Evolutionary conservation across 2,113 vertebrate genomes (phyloP).

Genomic region (Orycteropus afer): DNA sequence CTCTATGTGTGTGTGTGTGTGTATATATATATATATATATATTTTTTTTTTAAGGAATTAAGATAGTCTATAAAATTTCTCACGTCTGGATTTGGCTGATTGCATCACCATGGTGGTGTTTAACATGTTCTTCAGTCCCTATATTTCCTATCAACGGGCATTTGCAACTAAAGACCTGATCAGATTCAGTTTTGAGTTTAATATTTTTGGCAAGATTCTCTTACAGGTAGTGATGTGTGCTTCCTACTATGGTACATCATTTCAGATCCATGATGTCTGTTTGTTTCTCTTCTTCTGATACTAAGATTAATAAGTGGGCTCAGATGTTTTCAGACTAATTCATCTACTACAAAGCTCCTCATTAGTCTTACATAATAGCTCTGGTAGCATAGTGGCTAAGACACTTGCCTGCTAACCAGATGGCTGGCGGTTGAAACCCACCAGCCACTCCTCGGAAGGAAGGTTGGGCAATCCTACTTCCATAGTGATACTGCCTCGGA

Average conservation of each 20-base stretch:
- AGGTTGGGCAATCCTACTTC: no score
- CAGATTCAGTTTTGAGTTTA: conserved; percentile 19
- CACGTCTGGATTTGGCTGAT: not conserved
- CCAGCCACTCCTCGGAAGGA: no score
- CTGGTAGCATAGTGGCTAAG: no score
- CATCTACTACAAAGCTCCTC: not conserved
- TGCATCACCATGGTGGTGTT: not conserved
- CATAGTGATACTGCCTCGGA: no score
- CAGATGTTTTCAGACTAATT: not conserved
- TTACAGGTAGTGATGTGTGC: not conserved
- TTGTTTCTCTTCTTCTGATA: not conserved
- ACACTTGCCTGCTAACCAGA: no score
- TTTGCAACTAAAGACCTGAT: not conserved
- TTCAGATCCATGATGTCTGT: not conserved
- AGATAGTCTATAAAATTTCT: not conserved
- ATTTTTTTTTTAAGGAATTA: conserved; percentile 12
- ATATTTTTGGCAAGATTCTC: conserved; percentile 12
- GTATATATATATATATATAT: no score
- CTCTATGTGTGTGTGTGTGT: no score
- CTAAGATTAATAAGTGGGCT: not conserved
- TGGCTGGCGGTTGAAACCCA: no score
- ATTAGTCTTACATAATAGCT: conserved; percentile 23
- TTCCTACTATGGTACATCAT: not conserved
- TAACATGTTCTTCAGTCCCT: not conserved
- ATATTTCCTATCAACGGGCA: not conserved